Evolutionary conservation across 2,888 invertebrate genomes (phyloP).

Genomic region (Deroplatys truncata): DNA sequence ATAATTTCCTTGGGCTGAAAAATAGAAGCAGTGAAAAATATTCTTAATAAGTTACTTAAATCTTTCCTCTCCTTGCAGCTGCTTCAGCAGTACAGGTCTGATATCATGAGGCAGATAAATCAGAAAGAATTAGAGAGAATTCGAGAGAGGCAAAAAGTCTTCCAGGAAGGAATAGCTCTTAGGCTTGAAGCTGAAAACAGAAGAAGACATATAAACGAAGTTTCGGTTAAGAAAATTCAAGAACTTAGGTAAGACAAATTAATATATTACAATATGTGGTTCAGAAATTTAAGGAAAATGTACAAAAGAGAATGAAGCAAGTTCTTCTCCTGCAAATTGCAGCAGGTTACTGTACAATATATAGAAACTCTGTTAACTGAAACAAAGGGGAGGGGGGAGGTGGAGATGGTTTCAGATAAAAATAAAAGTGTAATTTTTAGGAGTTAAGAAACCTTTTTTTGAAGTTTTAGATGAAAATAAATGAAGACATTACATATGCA

Average conservation of each 20-base stretch:
- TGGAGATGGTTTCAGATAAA: too few relatives aligned
- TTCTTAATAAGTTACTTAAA: background rate
- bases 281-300: background rate
- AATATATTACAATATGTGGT: background rate
- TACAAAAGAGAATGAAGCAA: too few relatives aligned
- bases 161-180: constrained; percentile 62
- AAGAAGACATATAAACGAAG: constrained; percentile 48
- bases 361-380: too few relatives aligned
- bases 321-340: too few relatives aligned
- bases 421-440: too few relatives aligned
- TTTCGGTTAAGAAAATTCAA: constrained; percentile 53
- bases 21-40: too few relatives aligned
- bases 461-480: too few relatives aligned
- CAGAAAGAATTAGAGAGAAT: constrained; percentile 64
- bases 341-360: too few relatives aligned
- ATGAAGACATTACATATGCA: too few relatives aligned
- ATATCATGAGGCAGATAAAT: constrained; percentile 61
- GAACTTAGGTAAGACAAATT: constrained; percentile 43
- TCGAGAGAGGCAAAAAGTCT: constrained; percentile 55
- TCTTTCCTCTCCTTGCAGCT: constrained; percentile 29
- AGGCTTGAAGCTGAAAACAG: constrained; percentile 58
- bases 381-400: too few relatives aligned
- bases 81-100: constrained; percentile 51
- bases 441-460: too few relatives aligned
- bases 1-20: too few relatives aligned